Evolutionary conservation across 1,140 invertebrate genomes (phyloP).

Genomic region (Zaprionus inermis): DNA sequence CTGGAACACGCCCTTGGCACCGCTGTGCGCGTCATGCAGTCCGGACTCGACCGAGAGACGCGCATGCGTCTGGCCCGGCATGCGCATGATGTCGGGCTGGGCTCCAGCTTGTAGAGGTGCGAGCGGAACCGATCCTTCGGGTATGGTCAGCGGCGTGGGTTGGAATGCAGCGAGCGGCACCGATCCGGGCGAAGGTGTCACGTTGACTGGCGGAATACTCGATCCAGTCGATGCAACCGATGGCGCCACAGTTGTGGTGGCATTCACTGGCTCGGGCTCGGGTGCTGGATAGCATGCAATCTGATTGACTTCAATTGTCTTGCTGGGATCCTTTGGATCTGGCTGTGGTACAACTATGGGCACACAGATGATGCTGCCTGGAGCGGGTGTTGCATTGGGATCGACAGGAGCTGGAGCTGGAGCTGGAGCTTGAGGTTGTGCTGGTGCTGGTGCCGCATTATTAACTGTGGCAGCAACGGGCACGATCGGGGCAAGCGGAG

Average conservation of each 20-base stretch:
- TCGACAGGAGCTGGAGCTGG: constrained; percentile 47
- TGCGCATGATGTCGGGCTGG: constrained; percentile 81
- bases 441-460: constrained; percentile 77
- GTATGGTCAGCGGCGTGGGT: constrained; percentile 56
- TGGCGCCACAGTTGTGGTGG: constrained; percentile 29
- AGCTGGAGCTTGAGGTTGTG: constrained; percentile 27
- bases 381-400: constrained; percentile 54
- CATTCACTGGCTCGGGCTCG: constrained; percentile 58
- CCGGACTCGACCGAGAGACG: constrained; percentile 64
- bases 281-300: constrained; percentile 80
- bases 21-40: constrained; percentile 59
- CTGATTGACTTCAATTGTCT: constrained; percentile 78
- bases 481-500: constrained; percentile 61
- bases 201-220: not conserved
- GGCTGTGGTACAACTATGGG: constrained; percentile 71
- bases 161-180: constrained; percentile 72
- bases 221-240: not conserved
- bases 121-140: constrained; percentile 84
- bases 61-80: constrained; percentile 69
- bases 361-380: constrained; percentile 72
- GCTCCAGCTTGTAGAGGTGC: constrained; percentile 82
- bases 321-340: constrained; percentile 73
- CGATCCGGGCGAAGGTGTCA: constrained; percentile 12
- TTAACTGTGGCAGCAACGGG: constrained; percentile 63
- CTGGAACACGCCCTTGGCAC: constrained; percentile 16